These are phyloP conservation scores for Apamea sordens DNA, from an alignment of 2,888 invertebrate genomes.

Conservation along the genomic window DNA sequence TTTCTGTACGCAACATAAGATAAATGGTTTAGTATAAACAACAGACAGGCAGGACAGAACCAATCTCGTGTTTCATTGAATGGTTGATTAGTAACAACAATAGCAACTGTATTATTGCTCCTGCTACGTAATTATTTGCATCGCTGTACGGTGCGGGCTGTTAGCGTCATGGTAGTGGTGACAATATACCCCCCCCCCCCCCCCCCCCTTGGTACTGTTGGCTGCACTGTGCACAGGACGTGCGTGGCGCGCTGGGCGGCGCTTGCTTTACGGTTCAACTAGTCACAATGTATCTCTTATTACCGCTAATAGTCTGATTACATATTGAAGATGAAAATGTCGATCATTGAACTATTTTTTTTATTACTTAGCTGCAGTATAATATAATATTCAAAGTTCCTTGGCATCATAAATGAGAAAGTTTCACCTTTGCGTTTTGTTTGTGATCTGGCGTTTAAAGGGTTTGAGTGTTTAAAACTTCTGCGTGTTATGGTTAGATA, in stretches of 20 bases:
- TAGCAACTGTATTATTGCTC: background rate
- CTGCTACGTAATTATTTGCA: slow-evolving; percentile 3
- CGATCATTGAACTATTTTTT: background rate
- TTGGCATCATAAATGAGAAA: background rate
- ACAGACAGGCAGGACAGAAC: too few relatives aligned
- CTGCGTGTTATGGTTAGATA: background rate
- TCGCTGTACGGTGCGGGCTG: background rate
- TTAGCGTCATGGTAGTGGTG: slow-evolving; percentile 1
- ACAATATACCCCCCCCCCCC: too few relatives aligned
- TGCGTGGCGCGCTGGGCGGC: background rate
- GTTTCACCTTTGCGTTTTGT: background rate
- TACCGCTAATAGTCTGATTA: background rate
- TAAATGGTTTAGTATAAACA: background rate
- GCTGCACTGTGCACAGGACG: background rate
- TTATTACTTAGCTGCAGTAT: background rate
- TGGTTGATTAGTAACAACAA: slow-evolving; percentile 1
- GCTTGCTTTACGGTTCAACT: background rate
- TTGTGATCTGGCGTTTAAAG: too few relatives aligned
- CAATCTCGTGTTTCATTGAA: background rate
- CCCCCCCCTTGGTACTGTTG: background rate
- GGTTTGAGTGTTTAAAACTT: too few relatives aligned
- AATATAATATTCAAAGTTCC: background rate
- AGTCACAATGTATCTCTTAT: background rate
- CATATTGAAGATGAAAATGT: background rate
- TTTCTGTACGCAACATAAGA: background rate